Base-by-base conservation (phyloP, 2,888 invertebrate species). In the Drosophila diplacantha region DNA sequence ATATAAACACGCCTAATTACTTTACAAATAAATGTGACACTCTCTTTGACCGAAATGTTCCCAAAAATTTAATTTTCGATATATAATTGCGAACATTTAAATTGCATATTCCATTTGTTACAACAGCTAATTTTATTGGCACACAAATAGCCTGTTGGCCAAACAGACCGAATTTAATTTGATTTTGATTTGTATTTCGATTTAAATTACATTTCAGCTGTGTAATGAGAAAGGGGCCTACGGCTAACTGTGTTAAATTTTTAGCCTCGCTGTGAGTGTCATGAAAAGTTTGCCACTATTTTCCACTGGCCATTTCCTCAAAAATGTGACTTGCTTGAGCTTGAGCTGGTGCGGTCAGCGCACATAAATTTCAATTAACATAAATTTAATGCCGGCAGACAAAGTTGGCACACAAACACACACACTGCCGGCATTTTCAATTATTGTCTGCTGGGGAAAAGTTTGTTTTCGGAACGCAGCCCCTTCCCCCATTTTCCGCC, bases 341-440 rank as follows among this genome's bases (percentile, higher is more conserved):
- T 65, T 35, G 39, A 50, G 54, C 22, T 39, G 39, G 32, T 32
- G 24, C 20, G 26, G 34, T 18, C 49, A 31, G 52, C 55, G 68
- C 69, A 71, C 72, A 82, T 84, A 74, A 80, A 84, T 84, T 82
- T 80, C 77, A 84, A 84, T 80, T 84, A 84, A 80, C 78, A 72
- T 80, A 74, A 74, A 80, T 80, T 84, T 74, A 59, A 69, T 74
- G 74, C 61, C 70, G 55, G 61, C 63, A 35, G 29, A 26, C 54
- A 61, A 55, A 83, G 73, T 73, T 75, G 41, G 63, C 46, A 57
- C 35, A 11, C 32, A 22, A 43, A 57, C 43, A 5, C 32, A 11
- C 18, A 8, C 20, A 44, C 18, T 16, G 26, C 34, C 14, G 46
- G 65, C 69, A 67, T 69, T 77, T 83, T 83, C 83, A 77, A 81